Conservation (phyloP, 2,113 vertebrate species). For the Triplophysa tibetana region DNA sequence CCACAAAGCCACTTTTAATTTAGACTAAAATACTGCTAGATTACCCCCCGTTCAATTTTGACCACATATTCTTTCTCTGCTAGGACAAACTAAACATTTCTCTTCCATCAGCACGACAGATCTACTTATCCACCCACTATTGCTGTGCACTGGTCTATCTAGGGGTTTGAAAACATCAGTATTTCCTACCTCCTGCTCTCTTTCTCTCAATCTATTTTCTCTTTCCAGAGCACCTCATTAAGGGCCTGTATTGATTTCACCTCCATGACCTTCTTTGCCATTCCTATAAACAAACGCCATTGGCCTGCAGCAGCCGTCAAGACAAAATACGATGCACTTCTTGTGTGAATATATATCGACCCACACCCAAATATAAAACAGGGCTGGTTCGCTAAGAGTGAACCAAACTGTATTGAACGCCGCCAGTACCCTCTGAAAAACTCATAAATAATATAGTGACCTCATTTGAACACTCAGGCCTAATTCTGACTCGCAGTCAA, state of each 20-base stretch:
- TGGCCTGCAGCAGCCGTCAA: conserved; percentile 58
- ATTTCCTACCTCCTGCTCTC: neutral
- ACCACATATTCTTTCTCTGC: conserved; percentile 25
- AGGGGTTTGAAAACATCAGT: neutral
- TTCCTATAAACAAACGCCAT: conserved; percentile 57
- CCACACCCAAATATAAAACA: neutral
- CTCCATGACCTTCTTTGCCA: conserved; percentile 55
- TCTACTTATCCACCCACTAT: neutral
- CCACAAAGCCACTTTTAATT: conserved; percentile 41
- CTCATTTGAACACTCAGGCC: neutral
- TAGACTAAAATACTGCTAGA: conserved; percentile 16
- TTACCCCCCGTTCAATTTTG: conserved; percentile 43
- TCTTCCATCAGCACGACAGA: neutral
- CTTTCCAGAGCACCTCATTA: conserved; percentile 68
- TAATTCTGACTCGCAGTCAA: neutral
- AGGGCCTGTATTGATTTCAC: conserved; percentile 68
- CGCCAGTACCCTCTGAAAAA: neutral
- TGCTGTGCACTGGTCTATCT: neutral
- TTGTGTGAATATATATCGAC: neutral
- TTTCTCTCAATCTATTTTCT: conserved; percentile 21
- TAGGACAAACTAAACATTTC: neutral
- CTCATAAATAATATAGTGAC: conserved; percentile 19
- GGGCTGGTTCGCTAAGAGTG: neutral
- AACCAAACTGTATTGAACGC: neutral
- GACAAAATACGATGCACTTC: conserved; percentile 57